Conservation (phyloP, 2,888 invertebrate genomes). For the Epiperipatus broadwayi region DNA sequence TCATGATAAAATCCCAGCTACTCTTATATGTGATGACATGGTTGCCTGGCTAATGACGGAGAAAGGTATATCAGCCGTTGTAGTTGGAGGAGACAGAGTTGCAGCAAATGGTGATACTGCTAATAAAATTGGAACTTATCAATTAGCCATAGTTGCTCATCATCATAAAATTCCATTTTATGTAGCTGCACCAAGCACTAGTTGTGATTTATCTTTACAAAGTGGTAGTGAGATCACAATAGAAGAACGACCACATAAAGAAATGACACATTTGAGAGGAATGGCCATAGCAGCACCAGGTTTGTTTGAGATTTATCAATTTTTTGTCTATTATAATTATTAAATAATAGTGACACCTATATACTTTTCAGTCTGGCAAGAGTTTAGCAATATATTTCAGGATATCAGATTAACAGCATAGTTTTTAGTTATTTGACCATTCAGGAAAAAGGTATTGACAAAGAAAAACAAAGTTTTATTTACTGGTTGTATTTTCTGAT, state of each 20-base stretch:
- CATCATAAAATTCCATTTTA: conserved; percentile 83
- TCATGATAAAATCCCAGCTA: conserved; percentile 73
- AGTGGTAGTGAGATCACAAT: conserved; percentile 73
- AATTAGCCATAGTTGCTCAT: conserved; percentile 77
- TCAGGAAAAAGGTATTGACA: too few relatives aligned
- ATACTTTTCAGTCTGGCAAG: too few relatives aligned
- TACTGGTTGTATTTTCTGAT: too few relatives aligned
- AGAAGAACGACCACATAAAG: conserved; percentile 72
- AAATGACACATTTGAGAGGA: conserved; percentile 77
- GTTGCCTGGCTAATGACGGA: conserved; percentile 72
- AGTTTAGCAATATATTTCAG: too few relatives aligned
- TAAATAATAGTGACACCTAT: too few relatives aligned
- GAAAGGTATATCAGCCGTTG: conserved; percentile 63
- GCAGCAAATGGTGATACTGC: conserved; percentile 94
- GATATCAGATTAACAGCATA: too few relatives aligned
- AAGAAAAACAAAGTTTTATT: too few relatives aligned
- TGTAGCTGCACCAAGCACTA: conserved; percentile 73
- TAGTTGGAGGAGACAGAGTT: conserved; percentile 94
- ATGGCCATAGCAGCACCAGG: conserved; percentile 69
- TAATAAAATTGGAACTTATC: conserved; percentile 94
- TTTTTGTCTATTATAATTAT: not conserved
- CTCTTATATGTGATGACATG: conserved; percentile 84
- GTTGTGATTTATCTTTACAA: conserved; percentile 58
- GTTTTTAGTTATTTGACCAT: too few relatives aligned
- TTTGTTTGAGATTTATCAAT: conserved; percentile 27